Evolutionary conservation across 1,140 invertebrate genomes (phyloP).

Genomic region (Drosophila lowei): DNA sequence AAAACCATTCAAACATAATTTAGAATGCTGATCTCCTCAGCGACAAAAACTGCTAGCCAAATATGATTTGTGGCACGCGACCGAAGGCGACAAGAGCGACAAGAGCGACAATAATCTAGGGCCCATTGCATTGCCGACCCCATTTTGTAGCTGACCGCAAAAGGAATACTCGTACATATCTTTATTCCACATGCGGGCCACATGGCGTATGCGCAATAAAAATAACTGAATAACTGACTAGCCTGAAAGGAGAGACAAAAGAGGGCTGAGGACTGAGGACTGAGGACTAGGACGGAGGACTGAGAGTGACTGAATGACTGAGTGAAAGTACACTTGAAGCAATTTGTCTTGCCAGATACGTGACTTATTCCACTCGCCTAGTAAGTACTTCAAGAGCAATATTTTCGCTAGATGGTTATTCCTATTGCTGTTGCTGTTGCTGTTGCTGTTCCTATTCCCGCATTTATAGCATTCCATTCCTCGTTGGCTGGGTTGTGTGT

Average conservation of each 20-base stretch:
- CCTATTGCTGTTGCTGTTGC: neutral
- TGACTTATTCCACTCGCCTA: conserved; percentile 62
- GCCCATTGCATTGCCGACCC: conserved; percentile 30
- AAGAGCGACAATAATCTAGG: conserved; percentile 35
- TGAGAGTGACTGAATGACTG: conserved; percentile 28
- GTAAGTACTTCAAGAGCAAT: conserved; percentile 19
- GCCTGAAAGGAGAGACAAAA: conserved; percentile 11
- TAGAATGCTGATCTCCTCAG: conserved; percentile 2
- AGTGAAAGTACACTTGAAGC: conserved; percentile 68
- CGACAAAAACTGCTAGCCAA: conserved; percentile 4
- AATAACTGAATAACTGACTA: conserved; percentile 68
- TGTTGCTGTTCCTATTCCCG: conserved; percentile 11
- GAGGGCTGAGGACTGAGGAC: conserved; percentile 11
- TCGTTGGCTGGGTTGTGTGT: conserved; percentile 37
- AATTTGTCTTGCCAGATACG: conserved; percentile 75
- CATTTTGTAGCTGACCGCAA: conserved; percentile 72
- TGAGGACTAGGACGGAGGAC: conserved; percentile 20
- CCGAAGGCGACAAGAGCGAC: conserved; percentile 43
- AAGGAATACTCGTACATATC: conserved; percentile 33
- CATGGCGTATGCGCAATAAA: conserved; percentile 76
- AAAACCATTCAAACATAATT: no score
- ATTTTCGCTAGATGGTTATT: conserved; percentile 38
- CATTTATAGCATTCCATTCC: conserved; percentile 49
- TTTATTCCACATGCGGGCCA: conserved; percentile 33
- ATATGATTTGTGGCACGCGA: conserved; percentile 35